Conservation (phyloP, 1,140 invertebrate genomes). For the Whitmania pigra region DNA sequence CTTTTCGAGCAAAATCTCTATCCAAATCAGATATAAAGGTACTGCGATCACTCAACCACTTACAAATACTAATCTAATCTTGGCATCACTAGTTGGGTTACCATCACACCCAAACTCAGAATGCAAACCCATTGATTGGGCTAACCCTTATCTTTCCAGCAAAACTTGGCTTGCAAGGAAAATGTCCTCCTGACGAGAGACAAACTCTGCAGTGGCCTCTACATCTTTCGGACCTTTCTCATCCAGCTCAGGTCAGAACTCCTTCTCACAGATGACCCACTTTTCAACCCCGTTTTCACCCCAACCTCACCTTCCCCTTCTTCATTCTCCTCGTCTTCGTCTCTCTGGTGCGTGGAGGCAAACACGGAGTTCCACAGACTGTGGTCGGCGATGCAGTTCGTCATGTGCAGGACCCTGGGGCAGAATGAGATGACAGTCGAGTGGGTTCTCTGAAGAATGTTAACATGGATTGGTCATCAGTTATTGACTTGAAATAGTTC, state of each 20-base stretch:
- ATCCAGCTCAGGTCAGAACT: constrained; percentile 70
- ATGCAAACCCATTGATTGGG: no score
- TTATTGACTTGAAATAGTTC: no score
- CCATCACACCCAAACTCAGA: no score
- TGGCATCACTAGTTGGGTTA: no score
- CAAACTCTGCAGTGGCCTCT: constrained; percentile 91
- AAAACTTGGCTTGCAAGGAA: constrained; percentile 50
- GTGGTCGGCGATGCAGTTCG: constrained; percentile 96
- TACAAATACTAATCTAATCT: no score
- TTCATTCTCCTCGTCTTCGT: constrained; percentile 55
- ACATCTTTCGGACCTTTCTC: constrained; percentile 88
- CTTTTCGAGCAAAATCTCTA: no score
- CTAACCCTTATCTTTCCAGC: neutral
- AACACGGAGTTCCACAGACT: constrained; percentile 92
- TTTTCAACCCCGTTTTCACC: neutral
- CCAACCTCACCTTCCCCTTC: constrained; percentile 50
- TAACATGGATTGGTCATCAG: no score
- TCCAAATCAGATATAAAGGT: no score
- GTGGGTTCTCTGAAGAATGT: constrained; percentile 48
- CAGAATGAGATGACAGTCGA: constrained; percentile 93
- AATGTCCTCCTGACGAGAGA: constrained; percentile 90
- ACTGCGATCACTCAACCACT: no score
- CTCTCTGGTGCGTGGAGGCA: constrained; percentile 85
- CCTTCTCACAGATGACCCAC: constrained; percentile 43
- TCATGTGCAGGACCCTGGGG: constrained; percentile 90